Evolutionary conservation across 2,113 vertebrate genomes (phyloP).

Genomic region (Microcebus murinus): DNA sequence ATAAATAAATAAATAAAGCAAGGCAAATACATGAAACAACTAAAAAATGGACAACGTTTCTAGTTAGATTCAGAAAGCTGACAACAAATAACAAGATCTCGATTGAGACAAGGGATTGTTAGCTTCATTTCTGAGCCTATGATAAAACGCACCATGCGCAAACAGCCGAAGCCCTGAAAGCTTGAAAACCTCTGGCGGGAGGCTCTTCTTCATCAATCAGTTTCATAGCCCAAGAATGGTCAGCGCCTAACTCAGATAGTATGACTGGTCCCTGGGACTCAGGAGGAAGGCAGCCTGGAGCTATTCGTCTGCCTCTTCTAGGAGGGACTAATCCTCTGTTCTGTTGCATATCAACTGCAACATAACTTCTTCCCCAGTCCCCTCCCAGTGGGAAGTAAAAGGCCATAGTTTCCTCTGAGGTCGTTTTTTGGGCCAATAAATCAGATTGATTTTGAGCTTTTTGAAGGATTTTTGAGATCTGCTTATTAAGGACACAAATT

Average conservation of each 20-base stretch:
- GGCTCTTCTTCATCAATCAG: neutral
- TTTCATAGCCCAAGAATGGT: neutral
- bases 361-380: neutral
- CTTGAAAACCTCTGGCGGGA: neutral
- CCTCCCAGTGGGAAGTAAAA: neutral
- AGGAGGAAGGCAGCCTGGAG: neutral
- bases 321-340: neutral
- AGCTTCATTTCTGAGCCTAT: neutral
- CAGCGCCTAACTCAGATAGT: neutral
- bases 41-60: neutral
- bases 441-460: neutral
- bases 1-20: neutral
- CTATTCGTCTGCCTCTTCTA: neutral
- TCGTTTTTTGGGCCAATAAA: neutral
- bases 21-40: neutral
- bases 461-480: neutral
- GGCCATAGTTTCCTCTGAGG: neutral
- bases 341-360: neutral
- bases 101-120: neutral
- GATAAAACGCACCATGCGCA: neutral
- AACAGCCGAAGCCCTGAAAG: neutral
- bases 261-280: neutral
- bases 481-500: neutral
- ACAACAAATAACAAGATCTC: neutral
- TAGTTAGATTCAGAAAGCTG: neutral